Conservation (phyloP, 2,113 vertebrate genomes). For the Lathamus discolor region DNA sequence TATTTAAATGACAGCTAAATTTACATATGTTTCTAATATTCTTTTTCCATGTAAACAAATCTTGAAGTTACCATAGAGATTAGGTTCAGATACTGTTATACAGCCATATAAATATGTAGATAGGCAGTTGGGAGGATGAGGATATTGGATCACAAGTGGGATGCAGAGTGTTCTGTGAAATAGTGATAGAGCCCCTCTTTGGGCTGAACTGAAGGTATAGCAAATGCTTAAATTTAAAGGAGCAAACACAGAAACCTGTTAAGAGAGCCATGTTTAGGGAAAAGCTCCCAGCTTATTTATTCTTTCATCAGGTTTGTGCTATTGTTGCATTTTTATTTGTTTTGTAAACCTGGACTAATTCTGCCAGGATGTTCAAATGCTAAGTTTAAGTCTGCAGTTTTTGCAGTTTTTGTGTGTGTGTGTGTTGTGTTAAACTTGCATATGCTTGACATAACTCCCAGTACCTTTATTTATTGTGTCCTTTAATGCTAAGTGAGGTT, state of each 20-base stretch:
- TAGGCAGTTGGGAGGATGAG: background rate
- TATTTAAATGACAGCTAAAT: conserved; percentile 39
- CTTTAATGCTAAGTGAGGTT: background rate
- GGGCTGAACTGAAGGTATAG: background rate
- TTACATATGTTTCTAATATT: conserved; percentile 28
- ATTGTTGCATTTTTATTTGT: background rate
- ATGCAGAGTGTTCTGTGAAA: background rate
- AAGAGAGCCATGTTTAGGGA: background rate
- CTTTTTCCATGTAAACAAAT: conserved; percentile 50
- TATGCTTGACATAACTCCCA: background rate
- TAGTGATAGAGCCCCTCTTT: background rate
- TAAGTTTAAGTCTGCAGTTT: background rate
- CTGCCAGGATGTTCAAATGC: background rate
- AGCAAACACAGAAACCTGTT: background rate
- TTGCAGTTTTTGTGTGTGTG: background rate
- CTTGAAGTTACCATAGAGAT: conserved; percentile 41
- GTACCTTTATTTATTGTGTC: background rate
- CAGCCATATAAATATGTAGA: background rate
- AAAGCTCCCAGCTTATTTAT: background rate
- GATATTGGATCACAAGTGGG: background rate
- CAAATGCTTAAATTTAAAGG: background rate
- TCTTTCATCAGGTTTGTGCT: background rate
- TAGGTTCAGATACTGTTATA: conserved; percentile 20
- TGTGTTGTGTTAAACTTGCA: background rate
- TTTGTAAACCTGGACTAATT: background rate